Evolutionary conservation across 1,140 invertebrate species (phyloP).

Genomic region (Idris sp.): DNA sequence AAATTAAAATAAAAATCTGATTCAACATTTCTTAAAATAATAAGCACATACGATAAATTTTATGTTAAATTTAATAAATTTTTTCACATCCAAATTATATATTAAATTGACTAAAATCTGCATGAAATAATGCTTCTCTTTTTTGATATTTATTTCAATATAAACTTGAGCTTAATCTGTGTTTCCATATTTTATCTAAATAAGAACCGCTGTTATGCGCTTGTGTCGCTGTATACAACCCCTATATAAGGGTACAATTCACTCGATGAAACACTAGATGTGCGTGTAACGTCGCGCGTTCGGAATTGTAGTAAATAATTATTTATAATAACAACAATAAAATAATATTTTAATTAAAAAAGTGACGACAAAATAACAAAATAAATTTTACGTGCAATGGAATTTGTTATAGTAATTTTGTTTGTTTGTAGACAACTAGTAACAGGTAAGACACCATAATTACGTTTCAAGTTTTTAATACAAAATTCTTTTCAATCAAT

Average conservation of each 20-base stretch:
- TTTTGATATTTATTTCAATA: conserved; percentile 41
- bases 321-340: too few relatives aligned
- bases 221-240: conserved; percentile 56
- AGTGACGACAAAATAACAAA: conserved; percentile 11
- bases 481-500: neutral
- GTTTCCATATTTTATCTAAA: conserved; percentile 49
- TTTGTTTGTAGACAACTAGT: conserved; percentile 19
- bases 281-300: conserved; percentile 55
- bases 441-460: too few relatives aligned
- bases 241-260: conserved; percentile 67
- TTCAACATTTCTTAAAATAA: too few relatives aligned
- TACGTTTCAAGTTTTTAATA: too few relatives aligned
- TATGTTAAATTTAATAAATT: too few relatives aligned
- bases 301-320: conserved; percentile 31
- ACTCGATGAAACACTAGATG: conserved; percentile 60
- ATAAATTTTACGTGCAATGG: conserved; percentile 21
- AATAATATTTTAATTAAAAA: too few relatives aligned
- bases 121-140: too few relatives aligned
- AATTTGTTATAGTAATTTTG: conserved; percentile 28
- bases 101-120: too few relatives aligned
- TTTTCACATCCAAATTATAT: too few relatives aligned
- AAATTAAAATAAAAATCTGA: too few relatives aligned
- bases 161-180: conserved; percentile 16
- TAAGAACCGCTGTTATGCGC: conserved; percentile 46
- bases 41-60: too few relatives aligned